Conservation (phyloP, 1,140 invertebrate species). For the Nautilus pompilius region DNA sequence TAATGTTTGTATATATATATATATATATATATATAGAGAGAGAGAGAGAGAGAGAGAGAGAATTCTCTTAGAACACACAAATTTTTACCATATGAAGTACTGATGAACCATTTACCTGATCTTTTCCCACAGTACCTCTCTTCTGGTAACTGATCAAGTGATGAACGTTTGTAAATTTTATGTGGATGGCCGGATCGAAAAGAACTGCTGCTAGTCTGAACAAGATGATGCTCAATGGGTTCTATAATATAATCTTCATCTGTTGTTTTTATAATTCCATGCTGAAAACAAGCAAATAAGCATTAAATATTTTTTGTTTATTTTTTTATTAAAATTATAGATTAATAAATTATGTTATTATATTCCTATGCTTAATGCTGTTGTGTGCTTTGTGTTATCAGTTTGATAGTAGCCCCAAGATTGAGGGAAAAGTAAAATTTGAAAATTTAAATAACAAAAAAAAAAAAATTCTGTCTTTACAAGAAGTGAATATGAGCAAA, state of each 20-base stretch:
- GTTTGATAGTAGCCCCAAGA: too few species aligned
- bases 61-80: not conserved
- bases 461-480: too few species aligned
- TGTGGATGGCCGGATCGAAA: slow-evolving; percentile 22
- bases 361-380: too few species aligned
- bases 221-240: slow-evolving; percentile 23
- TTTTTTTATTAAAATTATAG: too few species aligned
- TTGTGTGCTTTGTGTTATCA: too few species aligned
- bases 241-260: slow-evolving; percentile 43
- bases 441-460: too few species aligned
- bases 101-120: not conserved
- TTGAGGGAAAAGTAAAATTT: too few species aligned
- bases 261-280: slow-evolving; percentile 33
- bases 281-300: slow-evolving; percentile 19
- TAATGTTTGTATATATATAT: too few species aligned
- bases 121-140: not conserved
- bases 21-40: too few species aligned
- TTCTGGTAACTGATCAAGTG: slow-evolving; percentile 5
- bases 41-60: not conserved
- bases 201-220: slow-evolving; percentile 13
- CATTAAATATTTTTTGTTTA: not conserved
- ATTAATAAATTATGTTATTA: too few species aligned
- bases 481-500: too few species aligned
- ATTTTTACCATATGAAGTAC: not conserved
- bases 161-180: slow-evolving; percentile 30